Evolutionary conservation across 2,113 vertebrate genomes (phyloP), one percentile per base, ranked within the genome.

Genomic region (Neolamprologus longior): DNA sequence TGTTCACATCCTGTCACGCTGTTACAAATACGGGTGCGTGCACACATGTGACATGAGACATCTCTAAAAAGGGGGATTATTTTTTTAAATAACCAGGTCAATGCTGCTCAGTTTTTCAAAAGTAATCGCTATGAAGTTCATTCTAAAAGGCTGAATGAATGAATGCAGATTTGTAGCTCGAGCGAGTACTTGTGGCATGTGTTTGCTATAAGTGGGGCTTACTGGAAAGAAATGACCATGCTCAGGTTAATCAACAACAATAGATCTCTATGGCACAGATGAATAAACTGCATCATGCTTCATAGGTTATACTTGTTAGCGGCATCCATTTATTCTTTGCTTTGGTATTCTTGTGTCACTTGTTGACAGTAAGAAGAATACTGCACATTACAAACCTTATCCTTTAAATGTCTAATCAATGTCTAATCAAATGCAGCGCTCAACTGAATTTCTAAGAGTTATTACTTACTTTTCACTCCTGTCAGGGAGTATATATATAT

Each of bases 1-100:
- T 9, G 37, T 42, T 45, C 40, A 71, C 66, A 71, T 71, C 66
- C 13, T 42, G 66, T 71, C 37, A 71, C 3, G 8, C 37, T 26
- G 66, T 26, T 24, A 71, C 13, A 71, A 42, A 42, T 11, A 28
- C 2, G 21, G 40, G 21, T 26, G 14, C 5, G 9, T 73, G 13
- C 40, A 73, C 21, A 17, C 37, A 45, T 73, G 68, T 45, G 35
- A 71, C 66, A 71, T 40, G 66, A 71, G 0, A 0, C 63, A 14
- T 3, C 7, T 71, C 0, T 24, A 71, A 42, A 40, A 42, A 40
- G 35, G 66, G 9, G 11, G 12, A 6, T 42, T 15, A 0, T 66
- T 26, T 26, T 33, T 73, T 73, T 71, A 1, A 2, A 73, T 28
- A 73, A 73, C 14, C 1, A 45, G 2, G 68, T 45, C 21, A 42